phyloP scores from a whole-genome alignment of 2,888 invertebrate species.

The Odontocolon sp. region DNA sequence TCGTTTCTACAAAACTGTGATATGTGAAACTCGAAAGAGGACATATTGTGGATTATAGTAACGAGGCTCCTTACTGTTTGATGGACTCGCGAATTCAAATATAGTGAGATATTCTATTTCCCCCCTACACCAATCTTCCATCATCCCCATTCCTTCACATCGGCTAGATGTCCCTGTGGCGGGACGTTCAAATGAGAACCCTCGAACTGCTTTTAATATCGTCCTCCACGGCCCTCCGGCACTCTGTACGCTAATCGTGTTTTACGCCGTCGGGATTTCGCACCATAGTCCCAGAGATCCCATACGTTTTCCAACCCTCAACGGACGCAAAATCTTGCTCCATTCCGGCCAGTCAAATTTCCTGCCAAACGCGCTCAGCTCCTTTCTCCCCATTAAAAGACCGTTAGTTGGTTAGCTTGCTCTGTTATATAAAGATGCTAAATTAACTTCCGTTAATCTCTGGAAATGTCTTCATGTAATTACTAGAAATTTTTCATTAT shows the following conservation, averaged over 20 bases:
- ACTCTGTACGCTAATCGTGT: slow-evolving; percentile 35
- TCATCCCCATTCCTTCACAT: slow-evolving; percentile 1
- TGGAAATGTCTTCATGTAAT: not conserved
- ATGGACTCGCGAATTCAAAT: slow-evolving; percentile 21
- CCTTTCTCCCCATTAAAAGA: slow-evolving; percentile 4
- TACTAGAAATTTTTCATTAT: not conserved
- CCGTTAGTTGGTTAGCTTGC: not conserved
- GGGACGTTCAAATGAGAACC: slow-evolving; percentile 27
- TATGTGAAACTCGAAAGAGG: slow-evolving; percentile 11
- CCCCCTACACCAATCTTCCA: slow-evolving; percentile 17
- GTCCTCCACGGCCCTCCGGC: slow-evolving; percentile 11
- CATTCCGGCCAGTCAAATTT: slow-evolving; percentile 11
- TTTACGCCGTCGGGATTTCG: slow-evolving; percentile 48
- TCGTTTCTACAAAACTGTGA: not conserved
- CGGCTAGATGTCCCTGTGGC: slow-evolving; percentile 13
- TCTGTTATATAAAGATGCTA: not conserved
- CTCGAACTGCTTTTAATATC: slow-evolving; percentile 40
- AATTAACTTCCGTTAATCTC: not conserved
- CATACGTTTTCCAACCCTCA: slow-evolving; percentile 22
- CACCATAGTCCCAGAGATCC: slow-evolving; percentile 15
- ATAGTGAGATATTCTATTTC: slow-evolving; percentile 16
- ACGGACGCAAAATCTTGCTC: slow-evolving; percentile 2
- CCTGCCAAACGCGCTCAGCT: slow-evolving; percentile 1
- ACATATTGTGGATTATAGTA: slow-evolving; percentile 16
- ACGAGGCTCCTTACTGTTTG: slow-evolving; percentile 21